Evolutionary conservation across 2,888 invertebrate species (phyloP).

Genomic region (Meta bourneti): DNA sequence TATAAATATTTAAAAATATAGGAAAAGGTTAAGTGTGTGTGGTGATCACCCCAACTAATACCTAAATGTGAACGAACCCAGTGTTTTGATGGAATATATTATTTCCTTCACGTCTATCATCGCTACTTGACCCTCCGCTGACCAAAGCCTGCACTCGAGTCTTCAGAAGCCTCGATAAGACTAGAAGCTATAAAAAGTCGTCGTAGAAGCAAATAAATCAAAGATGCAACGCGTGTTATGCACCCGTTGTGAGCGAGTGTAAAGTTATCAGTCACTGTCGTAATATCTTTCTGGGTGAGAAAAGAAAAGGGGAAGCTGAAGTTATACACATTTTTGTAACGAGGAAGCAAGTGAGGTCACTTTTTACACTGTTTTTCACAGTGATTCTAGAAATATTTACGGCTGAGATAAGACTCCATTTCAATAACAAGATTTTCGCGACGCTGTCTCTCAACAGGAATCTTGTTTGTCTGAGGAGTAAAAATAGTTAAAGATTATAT

Average conservation of each 20-base stretch:
- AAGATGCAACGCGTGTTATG: not conserved
- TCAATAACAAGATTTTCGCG: constrained; percentile 4
- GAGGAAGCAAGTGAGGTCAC: constrained; percentile 4
- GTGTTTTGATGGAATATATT: too few species aligned
- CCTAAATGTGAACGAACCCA: too few species aligned
- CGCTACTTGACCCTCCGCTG: too few species aligned
- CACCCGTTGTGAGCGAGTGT: not conserved
- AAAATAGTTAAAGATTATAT: too few species aligned
- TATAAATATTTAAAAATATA: too few species aligned
- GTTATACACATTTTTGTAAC: not conserved
- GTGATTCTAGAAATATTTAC: constrained; percentile 25
- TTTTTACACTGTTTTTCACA: constrained; percentile 15
- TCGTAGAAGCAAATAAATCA: not conserved
- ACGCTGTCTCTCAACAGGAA: not conserved
- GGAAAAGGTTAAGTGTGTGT: too few species aligned
- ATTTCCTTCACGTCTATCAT: too few species aligned
- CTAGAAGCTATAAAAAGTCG: not conserved
- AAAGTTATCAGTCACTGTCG: constrained; percentile 33
- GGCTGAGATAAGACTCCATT: constrained; percentile 43
- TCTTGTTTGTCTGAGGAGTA: too few species aligned
- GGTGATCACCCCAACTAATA: too few species aligned
- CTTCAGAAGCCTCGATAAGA: not conserved
- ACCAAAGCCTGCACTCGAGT: not conserved
- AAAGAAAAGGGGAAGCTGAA: constrained; percentile 28
- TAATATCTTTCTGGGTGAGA: constrained; percentile 7